These are phyloP conservation scores for Agrypnia vestita DNA, from an alignment of 1,140 invertebrate species.

Conservation along the genomic window DNA sequence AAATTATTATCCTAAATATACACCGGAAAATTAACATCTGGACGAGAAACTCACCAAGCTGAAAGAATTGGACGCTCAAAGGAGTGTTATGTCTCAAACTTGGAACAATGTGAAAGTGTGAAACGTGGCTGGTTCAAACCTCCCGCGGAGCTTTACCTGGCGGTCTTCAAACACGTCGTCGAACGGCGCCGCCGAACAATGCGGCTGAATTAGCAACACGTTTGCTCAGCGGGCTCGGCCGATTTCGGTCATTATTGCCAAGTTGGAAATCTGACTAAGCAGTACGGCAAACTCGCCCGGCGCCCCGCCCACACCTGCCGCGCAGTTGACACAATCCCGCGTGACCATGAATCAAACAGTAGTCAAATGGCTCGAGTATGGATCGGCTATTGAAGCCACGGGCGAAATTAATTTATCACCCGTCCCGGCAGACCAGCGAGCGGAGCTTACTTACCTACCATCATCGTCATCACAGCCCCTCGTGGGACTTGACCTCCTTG, in stretches of 20 bases:
- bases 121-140: neutral
- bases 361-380: neutral
- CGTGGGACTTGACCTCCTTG: no score
- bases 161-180: neutral
- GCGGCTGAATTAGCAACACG: conserved; percentile 27
- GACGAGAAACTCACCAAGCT: no score
- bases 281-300: conserved; percentile 1
- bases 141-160: neutral
- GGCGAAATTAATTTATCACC: no score
- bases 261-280: conserved; percentile 28
- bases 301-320: neutral
- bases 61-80: no score
- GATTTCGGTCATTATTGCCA: conserved; percentile 19
- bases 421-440: no score
- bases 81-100: neutral
- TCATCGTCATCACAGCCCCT: no score
- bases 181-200: conserved; percentile 16
- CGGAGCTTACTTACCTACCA: no score
- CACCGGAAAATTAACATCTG: no score
- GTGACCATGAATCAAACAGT: conserved; percentile 19
- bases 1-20: no score
- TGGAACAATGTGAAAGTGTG: neutral
- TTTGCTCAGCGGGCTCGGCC: conserved; percentile 9
- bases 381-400: no score
- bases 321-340: neutral